A percentile compares a stretch with the other conserved stretches of the same genome.
phyloP scores from a whole-genome alignment of 2,797 vertebrate species.

The Otolemur crassicaudatus region DNA sequence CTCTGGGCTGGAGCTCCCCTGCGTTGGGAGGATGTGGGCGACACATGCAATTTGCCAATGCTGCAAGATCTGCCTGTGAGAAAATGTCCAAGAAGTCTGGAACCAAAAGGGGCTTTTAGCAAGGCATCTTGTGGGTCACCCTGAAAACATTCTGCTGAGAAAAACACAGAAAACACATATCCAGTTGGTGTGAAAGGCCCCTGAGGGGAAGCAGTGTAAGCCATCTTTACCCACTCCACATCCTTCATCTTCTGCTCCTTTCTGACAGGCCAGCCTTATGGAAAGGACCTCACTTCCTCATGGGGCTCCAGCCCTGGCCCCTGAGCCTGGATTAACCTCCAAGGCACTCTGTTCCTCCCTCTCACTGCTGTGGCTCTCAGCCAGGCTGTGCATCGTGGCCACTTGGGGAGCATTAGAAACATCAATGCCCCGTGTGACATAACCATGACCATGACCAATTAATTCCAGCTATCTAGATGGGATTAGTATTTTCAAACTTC shows the following conservation, averaged over 20 bases:
- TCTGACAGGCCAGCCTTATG: no score
- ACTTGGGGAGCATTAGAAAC: neutral
- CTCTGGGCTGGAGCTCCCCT: neutral
- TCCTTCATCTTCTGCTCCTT: neutral
- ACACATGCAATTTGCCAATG: neutral
- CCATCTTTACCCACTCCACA: accelerated
- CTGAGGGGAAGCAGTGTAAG: neutral
- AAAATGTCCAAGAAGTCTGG: neutral
- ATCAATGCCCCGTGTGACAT: neutral
- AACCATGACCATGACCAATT: neutral
- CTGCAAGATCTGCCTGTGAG: neutral
- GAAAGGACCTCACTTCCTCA: neutral
- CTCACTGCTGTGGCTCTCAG: neutral
- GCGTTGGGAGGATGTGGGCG: neutral
- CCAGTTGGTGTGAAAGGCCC: neutral
- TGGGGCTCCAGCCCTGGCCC: neutral
- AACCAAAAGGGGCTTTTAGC: neutral
- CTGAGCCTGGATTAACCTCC: neutral
- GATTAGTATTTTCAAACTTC: neutral
- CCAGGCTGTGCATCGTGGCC: neutral
- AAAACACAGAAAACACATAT: neutral
- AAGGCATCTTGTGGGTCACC: neutral
- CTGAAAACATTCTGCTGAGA: neutral
- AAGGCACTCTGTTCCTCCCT: neutral
- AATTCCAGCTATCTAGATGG: neutral